Conservation (phyloP, 2,888 invertebrate species). For the Pseudolycoriella hygida region DNA sequence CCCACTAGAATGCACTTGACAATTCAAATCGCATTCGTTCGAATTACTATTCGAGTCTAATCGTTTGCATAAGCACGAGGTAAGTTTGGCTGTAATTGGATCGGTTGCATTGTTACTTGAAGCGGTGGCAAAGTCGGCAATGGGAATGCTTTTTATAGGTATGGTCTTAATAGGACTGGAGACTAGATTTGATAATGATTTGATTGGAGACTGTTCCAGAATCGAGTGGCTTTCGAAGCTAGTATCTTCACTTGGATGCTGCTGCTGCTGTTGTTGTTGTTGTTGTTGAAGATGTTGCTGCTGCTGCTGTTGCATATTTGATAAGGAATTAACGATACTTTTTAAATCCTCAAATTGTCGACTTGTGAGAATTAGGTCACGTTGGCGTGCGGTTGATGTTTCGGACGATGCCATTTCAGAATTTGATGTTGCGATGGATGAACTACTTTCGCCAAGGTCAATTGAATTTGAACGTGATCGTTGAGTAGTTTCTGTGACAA, state of each 20-base stretch:
- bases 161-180: constrained; percentile 34
- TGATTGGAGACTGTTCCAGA: constrained; percentile 37
- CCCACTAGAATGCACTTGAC: constrained; percentile 2
- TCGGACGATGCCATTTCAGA: neutral
- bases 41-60: constrained; percentile 13
- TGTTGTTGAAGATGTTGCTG: constrained; percentile 5
- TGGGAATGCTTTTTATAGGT: constrained; percentile 17
- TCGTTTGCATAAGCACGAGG: constrained; percentile 29
- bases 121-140: constrained; percentile 7
- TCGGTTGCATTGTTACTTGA: constrained; percentile 14
- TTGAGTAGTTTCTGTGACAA: neutral
- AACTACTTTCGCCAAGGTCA: constrained; percentile 7
- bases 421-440: constrained; percentile 11
- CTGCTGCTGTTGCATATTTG: constrained; percentile 4
- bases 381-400: neutral
- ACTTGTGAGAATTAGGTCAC: neutral
- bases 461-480: constrained; percentile 7
- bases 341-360: constrained; percentile 21
- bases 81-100: constrained; percentile 29
- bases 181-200: constrained; percentile 43
- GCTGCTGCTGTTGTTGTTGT: constrained; percentile 4
- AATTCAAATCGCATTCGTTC: constrained; percentile 5
- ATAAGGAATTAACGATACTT: constrained; percentile 22
- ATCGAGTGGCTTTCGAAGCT: constrained; percentile 1
- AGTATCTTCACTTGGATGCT: neutral